A percentile compares a stretch with the other conserved stretches of the same genome.
These are phyloP conservation scores for Pseudorectes ferrugineus DNA, from an alignment of 2,113 vertebrate species.

Conservation along the genomic window DNA sequence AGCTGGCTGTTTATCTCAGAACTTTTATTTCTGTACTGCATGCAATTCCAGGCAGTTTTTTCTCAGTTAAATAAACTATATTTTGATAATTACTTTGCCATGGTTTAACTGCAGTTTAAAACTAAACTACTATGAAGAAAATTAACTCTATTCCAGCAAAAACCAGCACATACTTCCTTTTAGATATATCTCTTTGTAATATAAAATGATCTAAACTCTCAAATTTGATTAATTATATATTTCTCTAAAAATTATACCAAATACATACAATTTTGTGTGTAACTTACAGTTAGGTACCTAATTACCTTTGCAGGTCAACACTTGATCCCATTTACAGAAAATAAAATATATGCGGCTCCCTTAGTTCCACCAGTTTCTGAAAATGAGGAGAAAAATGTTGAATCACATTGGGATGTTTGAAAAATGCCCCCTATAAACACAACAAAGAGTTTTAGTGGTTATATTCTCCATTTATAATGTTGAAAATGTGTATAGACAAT, in stretches of 20 bases:
- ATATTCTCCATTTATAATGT: not conserved
- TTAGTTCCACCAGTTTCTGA: not conserved
- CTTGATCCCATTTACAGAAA: not conserved
- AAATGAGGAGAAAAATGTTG: not conserved
- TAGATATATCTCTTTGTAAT: not conserved
- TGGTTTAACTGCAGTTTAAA: not conserved
- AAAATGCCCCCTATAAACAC: not conserved
- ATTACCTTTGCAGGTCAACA: not conserved
- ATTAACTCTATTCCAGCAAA: not conserved
- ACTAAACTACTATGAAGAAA: not conserved
- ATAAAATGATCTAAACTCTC: not conserved
- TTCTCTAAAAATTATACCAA: not conserved
- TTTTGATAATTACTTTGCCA: not conserved
- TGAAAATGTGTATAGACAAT: not conserved
- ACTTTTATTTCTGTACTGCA: not conserved
- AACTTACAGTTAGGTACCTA: not conserved
- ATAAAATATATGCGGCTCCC: not conserved
- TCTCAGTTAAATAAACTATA: not conserved
- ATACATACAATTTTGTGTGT: not conserved
- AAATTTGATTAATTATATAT: not conserved
- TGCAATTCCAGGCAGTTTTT: not conserved
- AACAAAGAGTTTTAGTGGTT: not conserved
- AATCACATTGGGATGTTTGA: not conserved
- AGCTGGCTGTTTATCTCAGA: not conserved
- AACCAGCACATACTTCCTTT: not conserved